Percentiles rank a stretch among this genome's conserved stretches.
phyloP scores from a whole-genome alignment of 1,140 invertebrate species.

The Zophobas atratus region DNA sequence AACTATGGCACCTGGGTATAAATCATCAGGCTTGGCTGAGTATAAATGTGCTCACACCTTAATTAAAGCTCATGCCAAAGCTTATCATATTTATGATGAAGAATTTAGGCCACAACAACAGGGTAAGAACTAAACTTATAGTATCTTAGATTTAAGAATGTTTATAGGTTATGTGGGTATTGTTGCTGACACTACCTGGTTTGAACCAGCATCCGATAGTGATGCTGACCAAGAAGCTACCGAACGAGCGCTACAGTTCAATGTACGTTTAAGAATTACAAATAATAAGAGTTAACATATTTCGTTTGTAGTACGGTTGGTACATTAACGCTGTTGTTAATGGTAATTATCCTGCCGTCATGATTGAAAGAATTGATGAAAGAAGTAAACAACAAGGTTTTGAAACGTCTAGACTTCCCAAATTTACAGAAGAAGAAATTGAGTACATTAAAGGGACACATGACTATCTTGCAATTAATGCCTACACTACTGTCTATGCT shows the following conservation, averaged over 20 bases:
- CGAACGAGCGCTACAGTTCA: conserved; percentile 68
- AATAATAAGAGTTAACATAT: background rate
- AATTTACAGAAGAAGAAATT: conserved; percentile 75
- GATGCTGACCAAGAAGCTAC: conserved; percentile 68
- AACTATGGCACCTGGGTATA: conserved; percentile 53
- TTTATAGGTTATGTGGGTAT: conserved; percentile 45
- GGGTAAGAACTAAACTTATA: conserved; percentile 44
- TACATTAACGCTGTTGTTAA: conserved; percentile 69
- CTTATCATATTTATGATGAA: conserved; percentile 60
- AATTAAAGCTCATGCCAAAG: conserved; percentile 59
- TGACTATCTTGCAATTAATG: conserved; percentile 76
- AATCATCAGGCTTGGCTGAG: conserved; percentile 57
- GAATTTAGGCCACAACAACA: conserved; percentile 57
- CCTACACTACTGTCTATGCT: conserved; percentile 71
- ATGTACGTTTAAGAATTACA: conserved; percentile 59
- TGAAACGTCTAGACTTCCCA: conserved; percentile 73
- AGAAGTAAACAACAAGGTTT: conserved; percentile 75
- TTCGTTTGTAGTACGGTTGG: conserved; percentile 71
- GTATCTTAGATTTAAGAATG: background rate
- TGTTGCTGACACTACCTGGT: conserved; percentile 66
- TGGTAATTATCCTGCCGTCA: conserved; percentile 74
- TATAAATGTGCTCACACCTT: conserved; percentile 60
- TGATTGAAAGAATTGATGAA: conserved; percentile 73
- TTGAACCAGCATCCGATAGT: conserved; percentile 66
- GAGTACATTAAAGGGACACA: conserved; percentile 72